Conservation (phyloP, 2,113 vertebrate species). For the Octodon degus region DNA sequence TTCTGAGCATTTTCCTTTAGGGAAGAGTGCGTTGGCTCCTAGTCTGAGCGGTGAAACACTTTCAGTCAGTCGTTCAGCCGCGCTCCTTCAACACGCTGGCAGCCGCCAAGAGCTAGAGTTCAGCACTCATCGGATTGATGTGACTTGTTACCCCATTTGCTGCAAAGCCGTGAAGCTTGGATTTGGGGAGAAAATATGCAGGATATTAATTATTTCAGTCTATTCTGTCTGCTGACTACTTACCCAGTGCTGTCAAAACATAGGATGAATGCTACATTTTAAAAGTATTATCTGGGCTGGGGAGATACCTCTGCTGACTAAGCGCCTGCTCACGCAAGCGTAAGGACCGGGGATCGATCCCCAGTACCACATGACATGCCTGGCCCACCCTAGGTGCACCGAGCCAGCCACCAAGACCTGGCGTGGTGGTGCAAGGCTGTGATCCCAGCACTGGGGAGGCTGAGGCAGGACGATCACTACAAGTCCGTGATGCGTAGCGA, state of each 20-base stretch:
- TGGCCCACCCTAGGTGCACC: no score
- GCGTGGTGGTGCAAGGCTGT: no score
- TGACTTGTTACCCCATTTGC: background rate
- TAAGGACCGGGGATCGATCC: no score
- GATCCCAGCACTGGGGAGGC: no score
- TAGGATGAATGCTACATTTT: background rate
- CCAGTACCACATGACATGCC: no score
- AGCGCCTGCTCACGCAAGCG: no score
- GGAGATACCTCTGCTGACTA: no score
- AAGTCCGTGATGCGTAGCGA: no score
- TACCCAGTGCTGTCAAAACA: background rate
- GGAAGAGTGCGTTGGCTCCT: background rate
- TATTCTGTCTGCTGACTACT: background rate
- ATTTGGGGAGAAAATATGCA: background rate
- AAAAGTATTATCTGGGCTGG: background rate
- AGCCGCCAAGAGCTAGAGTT: background rate
- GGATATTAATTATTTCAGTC: background rate
- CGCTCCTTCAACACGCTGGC: background rate
- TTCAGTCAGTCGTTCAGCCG: background rate
- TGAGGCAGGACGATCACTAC: no score
- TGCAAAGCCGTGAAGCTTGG: background rate
- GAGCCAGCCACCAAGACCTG: no score
- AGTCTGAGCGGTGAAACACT: background rate
- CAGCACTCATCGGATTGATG: background rate
- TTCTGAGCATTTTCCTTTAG: background rate